Base-by-base conservation (phyloP, 2,113 vertebrate species). In the Pterocles gutturalis region DNA sequence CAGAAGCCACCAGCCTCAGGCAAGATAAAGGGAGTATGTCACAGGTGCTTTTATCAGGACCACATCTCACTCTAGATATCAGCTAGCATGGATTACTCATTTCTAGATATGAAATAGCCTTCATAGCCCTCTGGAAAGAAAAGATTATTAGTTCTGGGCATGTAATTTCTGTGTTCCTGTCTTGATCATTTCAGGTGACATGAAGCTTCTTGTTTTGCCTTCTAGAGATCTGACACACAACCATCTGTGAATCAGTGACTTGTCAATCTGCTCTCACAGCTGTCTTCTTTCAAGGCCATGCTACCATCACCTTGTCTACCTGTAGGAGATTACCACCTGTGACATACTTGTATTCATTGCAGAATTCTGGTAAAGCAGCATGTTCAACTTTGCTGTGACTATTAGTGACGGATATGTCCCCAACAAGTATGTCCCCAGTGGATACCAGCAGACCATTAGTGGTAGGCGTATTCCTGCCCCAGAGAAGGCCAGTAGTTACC, bases 381-480 rank as follows among this genome's bases (percentile, higher is more conserved):
- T 10, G 7, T 51, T 31, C 53, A 54, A 1, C 11, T 58, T 80
- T 1, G 0, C 10, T 34, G 20, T 61, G n/a, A 54, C 13, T 17
- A 29, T 62, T 36, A 83, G 25, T 36, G 45, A 54, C 0, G 9
- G 36, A 16, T 15, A n/a, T 8, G n/a, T 58, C 36, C 34, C 38
- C 17, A 78, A 1, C 0, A 25, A 53, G 9, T 38, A 19, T 17
- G 6, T 9, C 4, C 0, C 11, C 62, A 45, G 13, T 49, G n/a
- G 24, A 62, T 71, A 28, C 5, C 34, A 90, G 45, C 9, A 62
- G 46, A 57, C 8, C 4, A 29, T 20, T 45, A 43, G 46, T 9
- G 10, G 28, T 21, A 73, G 9, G 14, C 33, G 21, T 60, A 45
- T 7, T 34, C 4, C 28, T 80, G 38, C 18, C 13, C 9, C 26